Evolutionary conservation across 1,140 invertebrate genomes (phyloP).

Genomic region (Goniozus legneri): DNA sequence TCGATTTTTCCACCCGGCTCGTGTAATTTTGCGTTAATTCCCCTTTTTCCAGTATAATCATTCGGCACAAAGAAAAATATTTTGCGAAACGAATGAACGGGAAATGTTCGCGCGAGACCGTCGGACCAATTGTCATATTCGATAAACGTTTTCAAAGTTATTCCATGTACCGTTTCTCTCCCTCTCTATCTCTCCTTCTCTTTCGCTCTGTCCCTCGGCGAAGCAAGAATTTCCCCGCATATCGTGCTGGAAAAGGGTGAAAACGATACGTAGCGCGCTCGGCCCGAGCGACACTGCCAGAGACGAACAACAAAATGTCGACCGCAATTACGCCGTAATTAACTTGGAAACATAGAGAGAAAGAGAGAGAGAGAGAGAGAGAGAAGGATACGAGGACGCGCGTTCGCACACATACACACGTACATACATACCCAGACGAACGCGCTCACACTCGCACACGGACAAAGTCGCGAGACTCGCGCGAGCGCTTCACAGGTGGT

Average conservation of each 20-base stretch:
- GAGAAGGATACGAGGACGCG: slow-evolving; percentile 21
- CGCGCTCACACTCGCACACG: slow-evolving; percentile 1
- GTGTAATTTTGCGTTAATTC: background rate
- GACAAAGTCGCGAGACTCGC: slow-evolving; percentile 20
- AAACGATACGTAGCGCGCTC: slow-evolving; percentile 14
- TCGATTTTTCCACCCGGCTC: background rate
- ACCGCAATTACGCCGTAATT: slow-evolving; percentile 56
- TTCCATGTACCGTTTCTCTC: too few relatives aligned
- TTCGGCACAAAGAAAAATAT: too few relatives aligned
- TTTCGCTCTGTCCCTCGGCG: slow-evolving; percentile 2
- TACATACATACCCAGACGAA: background rate
- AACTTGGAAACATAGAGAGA: slow-evolving; percentile 41
- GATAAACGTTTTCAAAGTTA: too few relatives aligned
- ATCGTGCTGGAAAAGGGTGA: slow-evolving; percentile 8
- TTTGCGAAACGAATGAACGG: too few relatives aligned
- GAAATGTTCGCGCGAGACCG: too few relatives aligned
- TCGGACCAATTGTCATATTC: too few relatives aligned
- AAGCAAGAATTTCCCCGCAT: too few relatives aligned
- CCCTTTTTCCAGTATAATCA: background rate
- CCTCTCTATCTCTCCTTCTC: background rate
- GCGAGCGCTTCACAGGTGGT: slow-evolving; percentile 49
- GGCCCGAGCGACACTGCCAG: slow-evolving; percentile 18
- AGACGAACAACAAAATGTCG: slow-evolving; percentile 49
- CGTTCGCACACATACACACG: background rate
- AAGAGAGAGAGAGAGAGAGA: too few relatives aligned